Conservation (phyloP, 2,888 invertebrate species). For the Cantharis rufa region DNA sequence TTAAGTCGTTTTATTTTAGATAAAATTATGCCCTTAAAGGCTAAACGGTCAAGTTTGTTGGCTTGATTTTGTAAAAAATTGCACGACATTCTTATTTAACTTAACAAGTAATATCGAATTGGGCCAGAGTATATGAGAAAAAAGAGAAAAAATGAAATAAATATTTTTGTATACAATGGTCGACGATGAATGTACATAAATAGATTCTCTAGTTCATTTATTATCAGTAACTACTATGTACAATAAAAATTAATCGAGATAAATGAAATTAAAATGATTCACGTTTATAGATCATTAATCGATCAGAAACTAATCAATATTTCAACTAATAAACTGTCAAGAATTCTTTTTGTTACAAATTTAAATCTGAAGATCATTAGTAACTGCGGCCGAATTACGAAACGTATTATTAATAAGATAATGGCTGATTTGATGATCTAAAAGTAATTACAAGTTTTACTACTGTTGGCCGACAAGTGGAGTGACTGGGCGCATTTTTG, state of each 20-base stretch:
- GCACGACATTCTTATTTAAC: not conserved
- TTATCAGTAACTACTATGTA: not conserved
- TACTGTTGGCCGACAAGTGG: conserved; percentile 50
- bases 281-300: conserved; percentile 2
- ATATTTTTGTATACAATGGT: too few species aligned
- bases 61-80: not conserved
- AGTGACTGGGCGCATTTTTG: conserved; percentile 51
- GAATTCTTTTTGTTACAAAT: conserved; percentile 7
- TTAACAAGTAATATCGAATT: too few species aligned
- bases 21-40: not conserved
- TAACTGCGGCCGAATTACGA: conserved; percentile 18
- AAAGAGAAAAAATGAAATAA: not conserved
- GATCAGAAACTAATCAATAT: conserved; percentile 19
- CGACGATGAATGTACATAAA: not conserved
- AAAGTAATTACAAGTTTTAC: conserved; percentile 41
- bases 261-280: not conserved
- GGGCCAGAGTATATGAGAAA: too few species aligned
- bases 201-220: not conserved
- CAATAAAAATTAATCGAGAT: not conserved
- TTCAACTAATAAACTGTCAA: conserved; percentile 11
- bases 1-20: conserved; percentile 14
- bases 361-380: not conserved
- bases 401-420: conserved; percentile 29
- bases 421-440: conserved; percentile 27
- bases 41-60: not conserved